phyloP scores from a whole-genome alignment of 1,140 invertebrate genomes.

The Mercenaria mercenaria region DNA sequence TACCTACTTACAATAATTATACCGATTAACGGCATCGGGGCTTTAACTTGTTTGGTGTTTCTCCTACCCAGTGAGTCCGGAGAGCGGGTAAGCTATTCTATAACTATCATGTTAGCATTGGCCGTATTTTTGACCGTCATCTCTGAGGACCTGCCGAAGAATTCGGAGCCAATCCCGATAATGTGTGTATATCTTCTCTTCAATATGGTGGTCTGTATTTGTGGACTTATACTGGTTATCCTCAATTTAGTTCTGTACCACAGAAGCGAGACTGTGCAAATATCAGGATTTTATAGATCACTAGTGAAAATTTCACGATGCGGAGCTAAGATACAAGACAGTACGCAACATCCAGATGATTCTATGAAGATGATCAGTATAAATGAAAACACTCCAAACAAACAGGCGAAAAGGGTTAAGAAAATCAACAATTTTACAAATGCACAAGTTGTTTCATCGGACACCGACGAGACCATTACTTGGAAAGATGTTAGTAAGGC shows the following conservation, averaged over 20 bases:
- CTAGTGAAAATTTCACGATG: background rate
- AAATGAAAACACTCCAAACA: background rate
- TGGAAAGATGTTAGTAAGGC: background rate
- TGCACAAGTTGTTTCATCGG: background rate
- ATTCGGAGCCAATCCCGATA: background rate
- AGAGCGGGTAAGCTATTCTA: slow-evolving; percentile 4
- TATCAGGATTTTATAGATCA: background rate
- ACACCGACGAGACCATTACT: background rate
- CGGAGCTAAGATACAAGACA: background rate
- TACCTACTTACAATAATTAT: background rate
- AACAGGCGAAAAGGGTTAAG: background rate
- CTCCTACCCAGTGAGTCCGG: slow-evolving; percentile 2
- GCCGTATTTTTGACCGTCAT: slow-evolving; percentile 18
- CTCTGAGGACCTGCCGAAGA: background rate
- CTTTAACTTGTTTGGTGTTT: background rate
- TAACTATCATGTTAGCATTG: background rate
- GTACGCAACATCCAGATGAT: background rate
- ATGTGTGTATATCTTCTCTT: slow-evolving; percentile 31
- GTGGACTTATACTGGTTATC: background rate
- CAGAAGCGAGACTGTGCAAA: background rate
- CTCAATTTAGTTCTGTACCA: background rate
- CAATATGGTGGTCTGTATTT: background rate
- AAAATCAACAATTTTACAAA: background rate
- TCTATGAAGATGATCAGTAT: background rate
- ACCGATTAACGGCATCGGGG: background rate